Evolutionary conservation across 2,797 vertebrate genomes (phyloP).

Genomic region (Eremophila alpestris): DNA sequence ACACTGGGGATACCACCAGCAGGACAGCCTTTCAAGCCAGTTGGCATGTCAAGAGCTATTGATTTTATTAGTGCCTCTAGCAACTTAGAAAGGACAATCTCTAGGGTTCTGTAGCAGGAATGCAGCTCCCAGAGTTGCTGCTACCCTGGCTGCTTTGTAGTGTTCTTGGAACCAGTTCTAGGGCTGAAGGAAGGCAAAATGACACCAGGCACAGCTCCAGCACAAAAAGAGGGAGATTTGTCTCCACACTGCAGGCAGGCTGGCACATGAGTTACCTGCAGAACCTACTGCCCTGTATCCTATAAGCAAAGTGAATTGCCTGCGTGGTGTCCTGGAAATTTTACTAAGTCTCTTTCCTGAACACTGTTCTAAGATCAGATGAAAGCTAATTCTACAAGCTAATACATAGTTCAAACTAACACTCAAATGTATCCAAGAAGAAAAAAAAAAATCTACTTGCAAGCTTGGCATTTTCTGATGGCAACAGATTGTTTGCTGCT

Average conservation of each 20-base stretch:
- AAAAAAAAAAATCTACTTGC: background rate
- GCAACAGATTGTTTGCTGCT: background rate
- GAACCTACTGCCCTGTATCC: fast-evolving
- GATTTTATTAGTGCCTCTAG: conserved; percentile 10
- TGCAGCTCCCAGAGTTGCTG: background rate
- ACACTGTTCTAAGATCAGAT: background rate
- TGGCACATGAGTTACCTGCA: background rate
- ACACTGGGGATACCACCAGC: background rate
- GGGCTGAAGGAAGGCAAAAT: background rate
- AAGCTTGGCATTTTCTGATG: background rate
- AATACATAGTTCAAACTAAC: background rate
- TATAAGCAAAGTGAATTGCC: background rate
- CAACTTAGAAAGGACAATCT: background rate
- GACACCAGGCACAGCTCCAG: background rate
- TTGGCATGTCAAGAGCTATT: background rate
- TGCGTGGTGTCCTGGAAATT: background rate
- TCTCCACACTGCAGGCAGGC: background rate
- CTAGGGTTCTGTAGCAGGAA: background rate
- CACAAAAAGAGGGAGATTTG: background rate
- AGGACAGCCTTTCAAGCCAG: background rate
- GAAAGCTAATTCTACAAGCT: background rate
- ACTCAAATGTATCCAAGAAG: background rate
- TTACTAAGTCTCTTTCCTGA: background rate
- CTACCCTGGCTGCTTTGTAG: background rate
- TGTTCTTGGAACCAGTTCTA: background rate